Base-by-base conservation (phyloP, 1,140 invertebrate genomes). In the Eriosoma lanigerum region DNA sequence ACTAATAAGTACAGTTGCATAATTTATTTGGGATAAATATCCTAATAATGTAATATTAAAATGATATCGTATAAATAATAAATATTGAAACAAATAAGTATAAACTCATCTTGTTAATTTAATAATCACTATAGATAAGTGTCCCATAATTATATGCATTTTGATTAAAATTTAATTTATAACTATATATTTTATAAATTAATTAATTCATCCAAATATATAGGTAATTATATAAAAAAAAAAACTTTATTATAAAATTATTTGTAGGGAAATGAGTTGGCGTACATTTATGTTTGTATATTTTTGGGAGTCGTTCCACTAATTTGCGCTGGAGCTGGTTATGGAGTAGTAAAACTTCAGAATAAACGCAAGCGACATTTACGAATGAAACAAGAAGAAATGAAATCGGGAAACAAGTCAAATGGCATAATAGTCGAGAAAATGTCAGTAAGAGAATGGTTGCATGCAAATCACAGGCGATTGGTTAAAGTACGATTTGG, bases 231-330 rank as follows among this genome's bases (percentile, higher is more conserved):
- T n/a, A n/a, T n/a, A n/a, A n/a, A n/a, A n/a, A n/a, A n/a, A n/a
- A n/a, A n/a, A n/a, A n/a, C n/a, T n/a, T n/a, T n/a, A 48, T 6
- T 48, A 13, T 48, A 12, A 38, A 21, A 64, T n/a, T 1, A 17
- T 24, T 88, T 92, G 80, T 88, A 96, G 89, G 97, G 96, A 26
- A 98, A 96, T 84, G 97, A 99, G 86, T 89, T 98, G 62, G 93
- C 95, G 3, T 99, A 96, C 87, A 98, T 98, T 83, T 98, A 98
- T 87, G 94, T 92, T 0, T 97, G 95, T 83, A 89, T 98, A 4
- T 93, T 95, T 80, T 88, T 97, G 10, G 92, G 89, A 3, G 97
- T 95, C 84, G 92, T 99, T 32, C 97, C 97, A 19, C 92, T 99
- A 13, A 85, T 98, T 64, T 93, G 94, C 83, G 94, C 94, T 5